These are phyloP conservation scores for Encarsia formosa DNA, from an alignment of 2,888 invertebrate species.

Conservation along the genomic window DNA sequence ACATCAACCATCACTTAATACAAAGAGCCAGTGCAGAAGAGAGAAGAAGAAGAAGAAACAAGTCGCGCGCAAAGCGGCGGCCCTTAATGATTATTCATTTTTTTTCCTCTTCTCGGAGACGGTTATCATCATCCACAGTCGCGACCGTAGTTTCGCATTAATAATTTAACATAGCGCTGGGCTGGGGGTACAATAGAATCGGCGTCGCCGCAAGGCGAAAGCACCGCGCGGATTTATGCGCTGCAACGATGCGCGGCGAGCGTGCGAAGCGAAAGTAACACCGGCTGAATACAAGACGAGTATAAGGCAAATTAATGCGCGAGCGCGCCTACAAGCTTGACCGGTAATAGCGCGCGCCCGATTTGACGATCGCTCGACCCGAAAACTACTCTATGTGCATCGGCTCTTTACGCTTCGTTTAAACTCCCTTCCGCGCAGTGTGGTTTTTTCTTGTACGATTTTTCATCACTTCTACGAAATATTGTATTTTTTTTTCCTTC, in stretches of 20 bases:
- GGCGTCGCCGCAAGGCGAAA: too few species aligned
- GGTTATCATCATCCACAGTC: constrained; percentile 15
- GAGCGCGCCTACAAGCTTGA: not conserved
- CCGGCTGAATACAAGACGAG: constrained; percentile 14
- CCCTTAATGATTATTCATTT: constrained; percentile 26
- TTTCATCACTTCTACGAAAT: too few species aligned
- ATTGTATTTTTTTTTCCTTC: too few species aligned
- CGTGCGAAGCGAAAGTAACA: constrained; percentile 17
- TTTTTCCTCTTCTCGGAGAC: not conserved
- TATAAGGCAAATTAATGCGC: not conserved
- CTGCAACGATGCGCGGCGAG: constrained; percentile 2
- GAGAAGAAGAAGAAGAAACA: not conserved
- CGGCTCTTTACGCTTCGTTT: too few species aligned
- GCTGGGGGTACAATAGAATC: constrained; percentile 18
- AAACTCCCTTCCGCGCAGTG: too few species aligned
- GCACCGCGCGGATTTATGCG: constrained; percentile 12
- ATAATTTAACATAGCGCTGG: constrained; percentile 21
- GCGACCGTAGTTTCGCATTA: constrained; percentile 10
- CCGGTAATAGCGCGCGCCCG: not conserved
- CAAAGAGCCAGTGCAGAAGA: not conserved
- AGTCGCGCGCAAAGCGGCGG: not conserved
- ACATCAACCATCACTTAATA: not conserved
- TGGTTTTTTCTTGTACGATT: too few species aligned
- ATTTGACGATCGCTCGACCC: not conserved
- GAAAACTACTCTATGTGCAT: not conserved